Conservation (phyloP, 1,140 invertebrate genomes). For the Brachionus angularis region DNA sequence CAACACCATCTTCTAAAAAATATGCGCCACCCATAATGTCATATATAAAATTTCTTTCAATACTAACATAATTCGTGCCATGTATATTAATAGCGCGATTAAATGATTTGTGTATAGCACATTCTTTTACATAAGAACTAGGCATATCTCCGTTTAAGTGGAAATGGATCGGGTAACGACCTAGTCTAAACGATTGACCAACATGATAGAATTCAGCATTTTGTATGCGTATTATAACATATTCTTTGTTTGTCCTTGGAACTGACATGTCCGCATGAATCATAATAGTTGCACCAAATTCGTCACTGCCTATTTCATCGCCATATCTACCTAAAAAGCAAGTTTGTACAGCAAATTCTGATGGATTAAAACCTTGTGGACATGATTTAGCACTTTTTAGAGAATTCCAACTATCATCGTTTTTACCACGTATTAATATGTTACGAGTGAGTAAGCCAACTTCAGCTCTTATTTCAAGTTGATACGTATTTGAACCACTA, state of each 20-base stretch:
- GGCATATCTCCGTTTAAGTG: slow-evolving; percentile 53
- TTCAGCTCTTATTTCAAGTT: slow-evolving; percentile 45
- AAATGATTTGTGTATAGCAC: slow-evolving; percentile 53
- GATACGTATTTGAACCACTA: background rate
- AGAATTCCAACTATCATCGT: slow-evolving; percentile 43
- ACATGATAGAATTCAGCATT: slow-evolving; percentile 46
- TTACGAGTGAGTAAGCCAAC: slow-evolving; percentile 46
- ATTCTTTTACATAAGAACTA: slow-evolving; percentile 51
- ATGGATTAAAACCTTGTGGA: slow-evolving; percentile 52
- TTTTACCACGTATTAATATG: slow-evolving; percentile 46
- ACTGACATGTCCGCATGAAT: too few relatives aligned
- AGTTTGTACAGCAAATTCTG: slow-evolving; percentile 52
- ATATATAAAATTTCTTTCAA: slow-evolving; percentile 48
- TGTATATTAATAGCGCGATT: slow-evolving; percentile 57
- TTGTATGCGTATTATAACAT: too few relatives aligned
- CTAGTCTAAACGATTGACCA: slow-evolving; percentile 56
- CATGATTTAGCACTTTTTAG: slow-evolving; percentile 48
- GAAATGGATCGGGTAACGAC: slow-evolving; percentile 56
- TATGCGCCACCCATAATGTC: slow-evolving; percentile 54
- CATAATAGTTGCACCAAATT: slow-evolving; percentile 55
- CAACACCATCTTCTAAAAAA: slow-evolving; percentile 57
- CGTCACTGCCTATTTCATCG: slow-evolving; percentile 52
- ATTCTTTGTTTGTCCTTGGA: too few relatives aligned
- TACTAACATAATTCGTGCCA: slow-evolving; percentile 45
- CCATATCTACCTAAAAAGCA: slow-evolving; percentile 53